These are phyloP conservation scores for Whitmania pigra DNA, from an alignment of 1,140 invertebrate species.

Conservation along the genomic window DNA sequence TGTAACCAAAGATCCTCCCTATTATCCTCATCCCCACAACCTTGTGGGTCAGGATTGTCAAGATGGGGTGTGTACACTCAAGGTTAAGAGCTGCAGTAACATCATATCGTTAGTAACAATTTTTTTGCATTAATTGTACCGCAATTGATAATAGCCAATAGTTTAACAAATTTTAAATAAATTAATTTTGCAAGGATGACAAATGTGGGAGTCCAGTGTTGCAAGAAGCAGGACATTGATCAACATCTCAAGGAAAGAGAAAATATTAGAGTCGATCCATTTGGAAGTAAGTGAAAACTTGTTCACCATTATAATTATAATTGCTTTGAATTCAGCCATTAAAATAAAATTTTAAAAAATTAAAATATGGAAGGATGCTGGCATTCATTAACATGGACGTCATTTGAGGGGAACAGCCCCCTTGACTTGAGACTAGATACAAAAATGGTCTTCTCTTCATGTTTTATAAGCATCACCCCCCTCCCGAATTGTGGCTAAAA, in stretches of 20 bases:
- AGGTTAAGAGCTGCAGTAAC: constrained; percentile 60
- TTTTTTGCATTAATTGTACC: no score
- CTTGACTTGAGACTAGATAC: no score
- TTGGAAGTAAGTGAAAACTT: constrained; percentile 59
- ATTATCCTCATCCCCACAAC: constrained; percentile 81
- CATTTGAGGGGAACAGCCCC: no score
- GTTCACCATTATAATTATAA: no score
- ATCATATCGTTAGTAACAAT: constrained; percentile 36
- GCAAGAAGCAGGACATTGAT: constrained; percentile 86
- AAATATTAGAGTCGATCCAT: constrained; percentile 80
- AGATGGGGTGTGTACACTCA: constrained; percentile 75
- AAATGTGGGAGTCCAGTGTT: constrained; percentile 89
- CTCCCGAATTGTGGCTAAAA: no score
- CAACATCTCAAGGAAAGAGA: constrained; percentile 65
- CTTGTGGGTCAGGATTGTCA: constrained; percentile 87
- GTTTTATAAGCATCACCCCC: no score
- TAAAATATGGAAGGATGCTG: no score
- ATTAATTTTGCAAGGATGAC: constrained; percentile 55
- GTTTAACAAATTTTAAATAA: no score
- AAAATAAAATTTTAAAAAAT: no score
- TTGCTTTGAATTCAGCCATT: no score
- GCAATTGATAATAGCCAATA: not conserved
- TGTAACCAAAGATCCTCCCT: constrained; percentile 73
- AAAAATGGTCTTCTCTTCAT: no score
- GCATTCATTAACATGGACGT: no score